Conservation (phyloP, 2,797 vertebrate genomes). For the Vipera latastei region DNA sequence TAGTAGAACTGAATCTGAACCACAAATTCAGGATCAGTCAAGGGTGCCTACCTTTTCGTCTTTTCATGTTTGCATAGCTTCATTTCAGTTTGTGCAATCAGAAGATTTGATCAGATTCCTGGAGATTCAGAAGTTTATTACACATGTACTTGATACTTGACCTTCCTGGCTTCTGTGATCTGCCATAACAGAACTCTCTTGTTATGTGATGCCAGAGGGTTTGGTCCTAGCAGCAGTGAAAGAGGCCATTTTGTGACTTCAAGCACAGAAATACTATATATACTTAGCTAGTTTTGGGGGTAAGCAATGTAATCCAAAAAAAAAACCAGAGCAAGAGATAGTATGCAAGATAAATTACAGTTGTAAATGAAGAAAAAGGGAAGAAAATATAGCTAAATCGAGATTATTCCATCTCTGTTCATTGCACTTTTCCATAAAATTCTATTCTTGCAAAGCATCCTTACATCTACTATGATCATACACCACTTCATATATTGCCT, state of each 20-base stretch:
- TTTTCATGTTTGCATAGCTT: not conserved
- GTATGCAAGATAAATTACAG: not conserved
- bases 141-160: not conserved
- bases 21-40: not conserved
- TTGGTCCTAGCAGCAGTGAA: not conserved
- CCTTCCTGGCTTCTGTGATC: not conserved
- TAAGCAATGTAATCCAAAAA: not conserved
- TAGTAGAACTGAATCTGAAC: not conserved
- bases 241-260: not conserved
- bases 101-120: not conserved
- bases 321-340: not conserved
- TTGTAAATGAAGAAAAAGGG: not conserved
- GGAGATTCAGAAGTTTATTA: not conserved
- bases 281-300: not conserved
- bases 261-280: not conserved
- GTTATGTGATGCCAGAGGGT: not conserved
- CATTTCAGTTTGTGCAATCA: not conserved
- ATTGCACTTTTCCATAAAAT: not conserved
- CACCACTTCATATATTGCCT: not conserved
- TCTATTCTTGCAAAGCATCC: not conserved
- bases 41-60: not conserved
- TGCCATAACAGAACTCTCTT: not conserved
- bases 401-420: not conserved
- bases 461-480: not conserved
- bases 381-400: not conserved